Evolutionary conservation across 2,797 vertebrate genomes (phyloP).

Genomic region (Remorina albescens): DNA sequence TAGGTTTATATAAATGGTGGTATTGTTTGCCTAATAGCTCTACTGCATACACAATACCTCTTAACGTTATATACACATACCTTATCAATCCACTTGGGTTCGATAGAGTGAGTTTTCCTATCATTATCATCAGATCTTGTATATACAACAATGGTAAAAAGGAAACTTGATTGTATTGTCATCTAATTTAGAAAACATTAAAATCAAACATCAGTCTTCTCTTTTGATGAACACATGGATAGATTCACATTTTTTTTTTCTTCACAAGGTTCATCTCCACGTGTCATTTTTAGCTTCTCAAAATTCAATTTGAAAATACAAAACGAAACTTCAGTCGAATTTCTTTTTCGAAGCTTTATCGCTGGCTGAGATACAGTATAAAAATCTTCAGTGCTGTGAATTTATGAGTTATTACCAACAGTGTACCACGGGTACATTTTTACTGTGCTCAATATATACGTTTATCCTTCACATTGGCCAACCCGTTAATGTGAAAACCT

Average conservation of each 20-base stretch:
- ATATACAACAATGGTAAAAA: slow-evolving; percentile 89
- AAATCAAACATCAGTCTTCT: slow-evolving; percentile 84
- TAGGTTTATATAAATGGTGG: slow-evolving; percentile 92
- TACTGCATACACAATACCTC: slow-evolving; percentile 99
- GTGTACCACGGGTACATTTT: slow-evolving; percentile 86
- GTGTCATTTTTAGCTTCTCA: slow-evolving; percentile 66
- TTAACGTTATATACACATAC: slow-evolving; percentile 98
- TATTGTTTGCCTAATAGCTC: slow-evolving; percentile 95
- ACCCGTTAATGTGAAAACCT: slow-evolving; percentile 72
- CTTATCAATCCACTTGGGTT: slow-evolving; percentile 73
- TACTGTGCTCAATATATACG: slow-evolving; percentile 92
- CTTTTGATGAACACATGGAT: slow-evolving; percentile 82
- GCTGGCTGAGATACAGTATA: slow-evolving; percentile 95
- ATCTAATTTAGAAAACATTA: slow-evolving; percentile 89
- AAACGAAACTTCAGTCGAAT: slow-evolving; percentile 85
- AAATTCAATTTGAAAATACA: slow-evolving; percentile 85
- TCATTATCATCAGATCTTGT: slow-evolving; percentile 79
- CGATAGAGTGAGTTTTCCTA: slow-evolving; percentile 76
- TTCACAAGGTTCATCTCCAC: slow-evolving; percentile 66
- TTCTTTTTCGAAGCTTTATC: slow-evolving; percentile 89
- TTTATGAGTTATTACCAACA: slow-evolving; percentile 83
- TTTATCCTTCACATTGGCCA: slow-evolving; percentile 85
- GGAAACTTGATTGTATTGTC: slow-evolving; percentile 90
- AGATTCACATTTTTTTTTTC: slow-evolving; percentile 77
- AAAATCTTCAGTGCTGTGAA: slow-evolving; percentile 91